Percentiles rank a stretch among this genome's conserved stretches.
phyloP scores from a whole-genome alignment of 2,888 invertebrate species.

The Aleiodes testaceus region DNA sequence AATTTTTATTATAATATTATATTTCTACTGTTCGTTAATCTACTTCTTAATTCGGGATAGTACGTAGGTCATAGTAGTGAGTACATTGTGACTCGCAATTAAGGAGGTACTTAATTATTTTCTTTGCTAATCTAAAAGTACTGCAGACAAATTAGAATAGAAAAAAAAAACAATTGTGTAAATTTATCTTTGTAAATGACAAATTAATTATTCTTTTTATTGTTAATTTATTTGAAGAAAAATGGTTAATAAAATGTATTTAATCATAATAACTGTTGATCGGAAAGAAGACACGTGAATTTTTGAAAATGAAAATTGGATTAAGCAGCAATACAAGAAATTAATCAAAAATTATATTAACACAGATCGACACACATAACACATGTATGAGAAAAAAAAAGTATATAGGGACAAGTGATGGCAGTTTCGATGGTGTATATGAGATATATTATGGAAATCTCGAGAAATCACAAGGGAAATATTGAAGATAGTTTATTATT shows the following conservation, averaged over 20 bases:
- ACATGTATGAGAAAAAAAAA: slow-evolving; percentile 13
- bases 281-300: slow-evolving; percentile 3
- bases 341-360: slow-evolving; percentile 4
- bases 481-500: too few relatives aligned
- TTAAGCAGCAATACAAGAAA: not conserved
- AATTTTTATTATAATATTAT: not conserved
- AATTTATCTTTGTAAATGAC: not conserved
- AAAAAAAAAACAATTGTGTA: not conserved
- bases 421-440: too few relatives aligned
- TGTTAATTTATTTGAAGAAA: slow-evolving; percentile 2
- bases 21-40: not conserved
- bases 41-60: slow-evolving; percentile 26
- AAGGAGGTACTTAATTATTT: slow-evolving; percentile 17
- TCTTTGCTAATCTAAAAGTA: not conserved
- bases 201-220: slow-evolving; percentile 12
- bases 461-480: too few relatives aligned
- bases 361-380: not conserved
- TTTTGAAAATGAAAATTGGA: not conserved
- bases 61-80: slow-evolving; percentile 22
- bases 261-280: slow-evolving; percentile 11
- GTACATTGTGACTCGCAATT: slow-evolving; percentile 23
- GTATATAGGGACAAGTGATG: too few relatives aligned
- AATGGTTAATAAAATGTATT: slow-evolving; percentile 26
- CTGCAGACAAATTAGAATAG: slow-evolving; percentile 1
- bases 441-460: too few relatives aligned